Conservation (phyloP, 2,888 invertebrate species). For the Leptinotarsa juncta region DNA sequence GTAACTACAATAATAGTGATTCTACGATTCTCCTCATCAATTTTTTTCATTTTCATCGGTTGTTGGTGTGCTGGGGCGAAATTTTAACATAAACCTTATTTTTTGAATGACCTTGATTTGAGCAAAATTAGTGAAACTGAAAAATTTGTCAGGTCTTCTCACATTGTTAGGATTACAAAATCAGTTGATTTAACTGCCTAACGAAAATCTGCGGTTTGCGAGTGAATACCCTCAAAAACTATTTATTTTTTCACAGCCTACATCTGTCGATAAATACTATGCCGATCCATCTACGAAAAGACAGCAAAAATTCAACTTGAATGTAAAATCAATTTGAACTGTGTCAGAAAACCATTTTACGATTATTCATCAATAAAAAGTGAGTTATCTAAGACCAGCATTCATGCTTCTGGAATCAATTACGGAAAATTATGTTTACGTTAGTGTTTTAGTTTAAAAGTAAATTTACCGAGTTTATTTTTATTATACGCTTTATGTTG, state of each 20-base stretch:
- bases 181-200: no score
- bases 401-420: slow-evolving; percentile 11
- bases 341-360: neutral
- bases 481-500: slow-evolving; percentile 5
- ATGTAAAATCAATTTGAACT: neutral
- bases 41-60: no score
- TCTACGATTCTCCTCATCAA: no score
- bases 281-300: neutral
- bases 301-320: neutral
- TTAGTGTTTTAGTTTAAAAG: slow-evolving; percentile 11
- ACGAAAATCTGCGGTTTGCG: no score
- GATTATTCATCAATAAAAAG: slow-evolving; percentile 12
- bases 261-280: neutral
- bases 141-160: no score
- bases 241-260: neutral
- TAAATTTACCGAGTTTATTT: slow-evolving; percentile 14
- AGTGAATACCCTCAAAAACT: no score
- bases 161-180: no score
- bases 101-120: no score
- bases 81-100: no score
- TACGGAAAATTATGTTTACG: slow-evolving; percentile 18
- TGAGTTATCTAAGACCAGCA: neutral
- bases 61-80: no score
- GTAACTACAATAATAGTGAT: no score
- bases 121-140: no score